Percentiles rank a stretch among this genome's conserved stretches.
Conservation (phyloP, 2,888 invertebrate genomes). For the Troides helena region DNA sequence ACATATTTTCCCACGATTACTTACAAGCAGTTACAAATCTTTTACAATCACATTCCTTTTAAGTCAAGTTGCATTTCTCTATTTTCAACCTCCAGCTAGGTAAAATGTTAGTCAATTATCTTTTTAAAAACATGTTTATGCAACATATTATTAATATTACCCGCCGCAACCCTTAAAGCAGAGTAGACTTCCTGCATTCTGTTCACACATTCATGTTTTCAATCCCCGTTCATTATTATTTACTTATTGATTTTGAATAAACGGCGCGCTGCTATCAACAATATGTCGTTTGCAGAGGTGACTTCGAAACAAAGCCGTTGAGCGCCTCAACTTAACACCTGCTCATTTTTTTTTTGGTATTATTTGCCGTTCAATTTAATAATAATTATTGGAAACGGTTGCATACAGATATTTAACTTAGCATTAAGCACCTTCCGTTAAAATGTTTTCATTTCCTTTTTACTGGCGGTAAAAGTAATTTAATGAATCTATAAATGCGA, state of each 20-base stretch:
- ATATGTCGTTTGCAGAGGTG: conserved; percentile 76
- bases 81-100: not conserved
- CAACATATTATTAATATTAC: conserved; percentile 8
- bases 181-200: conserved; percentile 69
- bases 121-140: conserved; percentile 11
- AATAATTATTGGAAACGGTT: conserved; percentile 16
- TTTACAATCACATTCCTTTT: conserved; percentile 38
- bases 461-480: conserved; percentile 31
- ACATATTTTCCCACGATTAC: conserved; percentile 73
- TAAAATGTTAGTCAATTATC: conserved; percentile 14
- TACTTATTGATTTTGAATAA: conserved; percentile 74
- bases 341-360: conserved; percentile 55
- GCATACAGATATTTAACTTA: conserved; percentile 6
- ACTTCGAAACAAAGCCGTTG: conserved; percentile 77
- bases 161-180: conserved; percentile 53
- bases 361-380: conserved; percentile 31
- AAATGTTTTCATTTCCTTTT: not conserved
- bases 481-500: conserved; percentile 51
- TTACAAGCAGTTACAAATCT: conserved; percentile 60
- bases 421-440: conserved; percentile 4
- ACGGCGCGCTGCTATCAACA: conserved; percentile 71
- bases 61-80: not conserved
- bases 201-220: conserved; percentile 69
- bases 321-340: conserved; percentile 69
- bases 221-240: conserved; percentile 73